Base-by-base conservation (phyloP, 64 coral and sea anemone genomes). In the Anthopleura sola region DNA sequence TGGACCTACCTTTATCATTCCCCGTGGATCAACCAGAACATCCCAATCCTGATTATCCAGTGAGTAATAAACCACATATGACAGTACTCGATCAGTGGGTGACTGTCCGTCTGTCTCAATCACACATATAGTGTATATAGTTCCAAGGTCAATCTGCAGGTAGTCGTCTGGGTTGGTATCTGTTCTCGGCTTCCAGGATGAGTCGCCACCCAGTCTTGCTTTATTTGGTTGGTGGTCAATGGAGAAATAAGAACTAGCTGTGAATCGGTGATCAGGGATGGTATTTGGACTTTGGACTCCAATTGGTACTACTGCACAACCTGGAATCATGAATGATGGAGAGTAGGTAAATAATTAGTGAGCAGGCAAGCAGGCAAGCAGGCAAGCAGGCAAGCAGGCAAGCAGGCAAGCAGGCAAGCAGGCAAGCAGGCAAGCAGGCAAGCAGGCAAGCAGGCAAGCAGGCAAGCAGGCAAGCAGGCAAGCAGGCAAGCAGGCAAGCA, bases 71-170 rank as follows among this genome's bases (percentile, higher is more conserved):
- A 83, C 28, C 11, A 33, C n/a, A 46, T 53, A 83, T 15, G n/a
- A 39, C 0, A 16, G 32, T 37, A 77, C 75, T 39, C 53, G 14
- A 53, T 51, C 80, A 14, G 6, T 18, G 6, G 46, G 21, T 31
- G 33, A 31, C 28, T 51, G 38, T 77, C 75, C 36, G 0, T 66
- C 60, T 83, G 80, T 83, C 80, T 17, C 17, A 0, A 83, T 46
- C 1, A 5, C 80, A 83, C 80, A 83, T 19, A 83, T 31, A 18
- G 38, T 56, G 46, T 83, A 83, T 46, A 55, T 33, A 19, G 80
- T 39, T 4, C 80, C 80, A 4, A 83, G 40, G 32, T 83, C 80
- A 23, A 83, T 56, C 48, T 83, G 80, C 4, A 83, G 80, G 80
- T 83, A 56, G 46, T 83, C 80, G 13, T 36, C 37, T 77, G 29